These are phyloP conservation scores for Micrastur ruficollis DNA, from an alignment of 2,797 vertebrate genomes.

Conservation along the genomic window DNA sequence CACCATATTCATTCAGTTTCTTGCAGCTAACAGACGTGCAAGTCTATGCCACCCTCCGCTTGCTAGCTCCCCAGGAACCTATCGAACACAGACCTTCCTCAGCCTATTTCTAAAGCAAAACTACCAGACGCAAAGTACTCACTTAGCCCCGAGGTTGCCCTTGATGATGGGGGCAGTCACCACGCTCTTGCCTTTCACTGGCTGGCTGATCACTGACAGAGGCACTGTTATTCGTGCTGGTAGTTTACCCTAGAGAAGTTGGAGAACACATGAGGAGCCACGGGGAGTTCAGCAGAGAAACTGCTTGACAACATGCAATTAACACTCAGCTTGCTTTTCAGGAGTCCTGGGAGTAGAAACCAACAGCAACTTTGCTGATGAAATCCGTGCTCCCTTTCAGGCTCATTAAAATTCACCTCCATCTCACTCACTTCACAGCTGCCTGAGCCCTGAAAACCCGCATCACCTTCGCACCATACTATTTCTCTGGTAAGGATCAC, in stretches of 20 bases:
- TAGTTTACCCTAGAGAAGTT: constrained; percentile 86
- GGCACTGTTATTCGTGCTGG: constrained; percentile 94
- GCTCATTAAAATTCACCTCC: background rate
- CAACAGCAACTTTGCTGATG: background rate
- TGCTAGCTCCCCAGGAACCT: background rate
- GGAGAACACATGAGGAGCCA: background rate
- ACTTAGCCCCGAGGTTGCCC: constrained; percentile 94
- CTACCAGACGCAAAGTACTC: constrained; percentile 56
- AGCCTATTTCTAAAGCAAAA: background rate
- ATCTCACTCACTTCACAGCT: background rate
- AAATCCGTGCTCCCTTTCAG: background rate
- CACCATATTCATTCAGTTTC: background rate
- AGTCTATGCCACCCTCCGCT: background rate
- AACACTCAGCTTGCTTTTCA: background rate
- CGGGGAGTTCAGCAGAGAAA: background rate
- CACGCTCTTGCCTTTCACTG: constrained; percentile 93
- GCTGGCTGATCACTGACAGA: constrained; percentile 93
- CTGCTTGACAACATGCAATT: background rate
- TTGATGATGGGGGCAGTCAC: constrained; percentile 94
- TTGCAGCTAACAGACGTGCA: background rate
- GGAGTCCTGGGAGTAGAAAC: background rate
- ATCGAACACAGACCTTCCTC: background rate
- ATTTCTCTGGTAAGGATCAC: background rate
- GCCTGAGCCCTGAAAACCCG: background rate
- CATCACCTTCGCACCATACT: background rate